Evolutionary conservation across 2,888 invertebrate genomes (phyloP), one percentile per base, ranked within the genome.

Genomic region (Diarsia rubi): DNA sequence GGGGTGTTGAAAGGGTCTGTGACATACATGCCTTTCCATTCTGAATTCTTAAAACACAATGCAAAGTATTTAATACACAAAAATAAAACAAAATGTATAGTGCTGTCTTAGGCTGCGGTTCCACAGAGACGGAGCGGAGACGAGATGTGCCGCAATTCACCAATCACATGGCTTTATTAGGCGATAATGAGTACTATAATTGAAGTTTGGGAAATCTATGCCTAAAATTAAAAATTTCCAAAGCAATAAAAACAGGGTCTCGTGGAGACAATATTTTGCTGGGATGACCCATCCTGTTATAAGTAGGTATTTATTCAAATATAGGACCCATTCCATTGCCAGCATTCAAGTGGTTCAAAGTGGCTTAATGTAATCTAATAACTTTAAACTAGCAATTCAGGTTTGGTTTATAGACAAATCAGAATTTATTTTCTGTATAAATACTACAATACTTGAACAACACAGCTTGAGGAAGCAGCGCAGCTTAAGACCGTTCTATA

Each of bases 1-100:
- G 98, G 98, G 66, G 98, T 97, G 78, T 97, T 95, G 88, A 98
- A 98, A 1, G 98, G 98, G 94, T 98, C 97, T 9, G 92, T 94
- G 59, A 98, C 97, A 73, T 95, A 96, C 83, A 98, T 92, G 21
- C 98, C 98, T 85, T 96, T 94, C 98, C 98, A 98, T 84, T 97
- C 96, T 21, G 97, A 97, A 88, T 97, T 97, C 97, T 97, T 89
- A 83, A 88, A 81, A 69, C 72, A 69, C 14, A 63, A 45, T 45
- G 2, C 31, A 31, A 31, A 44, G 14, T 2, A 54, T 27, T 21
- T 16, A 57, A 31, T 6, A 60, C 27, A 54, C n/a, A 24, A 54
- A 44, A 44, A 49, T 11, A 31, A 47, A 14, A 3, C 11, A 52
- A 1, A 52, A n/a, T 49, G 21, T 8, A 54, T 12, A 68, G 16